Conservation (phyloP, 1,140 invertebrate genomes). For the Ceratoteleas bidentatus region DNA sequence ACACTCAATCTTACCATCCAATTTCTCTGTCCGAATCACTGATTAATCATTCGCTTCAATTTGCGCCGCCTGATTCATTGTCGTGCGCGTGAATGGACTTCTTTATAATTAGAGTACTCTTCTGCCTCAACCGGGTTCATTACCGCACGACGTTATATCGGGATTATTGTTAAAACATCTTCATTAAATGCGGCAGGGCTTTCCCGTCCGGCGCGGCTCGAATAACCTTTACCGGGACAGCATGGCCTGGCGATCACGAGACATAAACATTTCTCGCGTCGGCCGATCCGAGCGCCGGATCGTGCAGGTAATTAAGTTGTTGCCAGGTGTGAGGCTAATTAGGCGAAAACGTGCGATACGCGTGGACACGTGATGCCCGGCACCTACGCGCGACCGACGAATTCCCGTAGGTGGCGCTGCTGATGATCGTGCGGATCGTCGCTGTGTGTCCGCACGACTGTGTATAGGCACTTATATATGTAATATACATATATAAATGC, state of each 20-base stretch:
- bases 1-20: not conserved
- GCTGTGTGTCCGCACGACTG: too few species aligned
- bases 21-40: not conserved
- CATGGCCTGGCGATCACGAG: constrained; percentile 39
- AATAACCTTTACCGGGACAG: constrained; percentile 53
- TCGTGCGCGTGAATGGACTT: constrained; percentile 35
- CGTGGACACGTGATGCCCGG: constrained; percentile 62
- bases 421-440: constrained; percentile 7
- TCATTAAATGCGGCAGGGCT: constrained; percentile 42
- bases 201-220: constrained; percentile 28
- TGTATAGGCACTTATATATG: too few species aligned
- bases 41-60: constrained; percentile 37
- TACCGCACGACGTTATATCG: constrained; percentile 48
- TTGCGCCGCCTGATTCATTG: constrained; percentile 46
- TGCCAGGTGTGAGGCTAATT: constrained; percentile 65
- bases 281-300: constrained; percentile 47
- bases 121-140: constrained; percentile 24
- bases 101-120: constrained; percentile 42
- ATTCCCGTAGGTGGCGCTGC: constrained; percentile 38
- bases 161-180: constrained; percentile 57
- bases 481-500: too few species aligned
- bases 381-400: constrained; percentile 49
- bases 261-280: constrained; percentile 55
- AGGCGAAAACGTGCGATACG: constrained; percentile 66
- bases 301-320: constrained; percentile 68